Percentiles rank a stretch among this genome's conserved stretches.
These are phyloP conservation scores for Mnemiopsis leidyi DNA, from an alignment of 37 sponge, comb jelly and placozoan genomes.

Conservation along the genomic window DNA sequence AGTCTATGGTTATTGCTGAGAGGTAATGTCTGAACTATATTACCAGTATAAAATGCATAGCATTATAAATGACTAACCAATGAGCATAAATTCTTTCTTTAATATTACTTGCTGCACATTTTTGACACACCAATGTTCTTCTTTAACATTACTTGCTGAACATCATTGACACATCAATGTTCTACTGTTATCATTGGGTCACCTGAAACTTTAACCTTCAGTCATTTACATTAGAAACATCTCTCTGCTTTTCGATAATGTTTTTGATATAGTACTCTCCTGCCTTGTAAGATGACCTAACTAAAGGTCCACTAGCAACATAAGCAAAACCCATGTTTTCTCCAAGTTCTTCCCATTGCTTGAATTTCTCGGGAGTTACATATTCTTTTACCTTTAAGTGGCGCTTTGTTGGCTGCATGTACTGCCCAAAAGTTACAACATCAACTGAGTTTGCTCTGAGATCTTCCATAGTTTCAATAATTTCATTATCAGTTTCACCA, in stretches of 20 bases:
- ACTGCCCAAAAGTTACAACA: constrained; percentile 96
- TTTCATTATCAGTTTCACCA: constrained; percentile 91
- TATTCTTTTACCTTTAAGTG: constrained; percentile 96
- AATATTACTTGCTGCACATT: too few species aligned
- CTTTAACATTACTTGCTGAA: too few species aligned
- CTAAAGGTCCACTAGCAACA: constrained; percentile 98
- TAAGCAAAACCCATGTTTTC: constrained; percentile 87
- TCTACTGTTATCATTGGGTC: too few species aligned
- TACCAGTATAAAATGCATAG: too few species aligned
- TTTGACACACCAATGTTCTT: too few species aligned
- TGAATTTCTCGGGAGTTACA: constrained; percentile 94
- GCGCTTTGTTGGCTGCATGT: constrained; percentile 96
- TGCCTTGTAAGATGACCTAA: constrained; percentile 95
- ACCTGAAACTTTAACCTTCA: neutral
- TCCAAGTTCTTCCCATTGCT: constrained; percentile 92
- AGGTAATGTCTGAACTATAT: too few species aligned
- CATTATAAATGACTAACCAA: too few species aligned
- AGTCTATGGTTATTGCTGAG: too few species aligned
- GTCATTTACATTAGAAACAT: neutral
- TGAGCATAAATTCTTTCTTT: too few species aligned
- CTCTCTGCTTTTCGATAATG: constrained; percentile 73
- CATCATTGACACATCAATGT: too few species aligned
- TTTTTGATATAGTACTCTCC: constrained; percentile 92
- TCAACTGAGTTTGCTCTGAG: constrained; percentile 85
- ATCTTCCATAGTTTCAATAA: constrained; percentile 84